Conservation (phyloP, 2,113 vertebrate species). For the Thamnophis sirtalis region DNA sequence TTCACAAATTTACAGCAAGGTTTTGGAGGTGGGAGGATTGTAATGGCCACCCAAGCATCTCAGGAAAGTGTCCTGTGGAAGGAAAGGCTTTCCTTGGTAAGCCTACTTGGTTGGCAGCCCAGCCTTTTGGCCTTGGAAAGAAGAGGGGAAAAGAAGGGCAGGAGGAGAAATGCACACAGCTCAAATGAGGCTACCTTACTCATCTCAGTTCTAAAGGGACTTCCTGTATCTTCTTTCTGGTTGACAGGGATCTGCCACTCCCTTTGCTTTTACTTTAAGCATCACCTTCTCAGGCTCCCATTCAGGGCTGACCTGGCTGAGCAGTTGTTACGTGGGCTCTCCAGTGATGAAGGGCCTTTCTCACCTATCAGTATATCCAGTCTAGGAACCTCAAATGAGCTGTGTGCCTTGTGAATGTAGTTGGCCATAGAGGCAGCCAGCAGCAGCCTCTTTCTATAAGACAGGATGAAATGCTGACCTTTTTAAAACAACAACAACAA, state of each 20-base stretch:
- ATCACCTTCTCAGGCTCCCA: neutral
- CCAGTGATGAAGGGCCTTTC: neutral
- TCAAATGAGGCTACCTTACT: neutral
- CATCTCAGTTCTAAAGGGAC: neutral
- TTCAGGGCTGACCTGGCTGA: neutral
- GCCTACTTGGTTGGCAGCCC: neutral
- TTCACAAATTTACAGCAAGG: neutral
- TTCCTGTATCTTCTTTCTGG: neutral
- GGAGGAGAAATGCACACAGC: neutral
- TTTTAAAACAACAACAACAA: neutral
- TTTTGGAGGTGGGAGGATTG: neutral
- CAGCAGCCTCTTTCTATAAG: conserved; percentile 31
- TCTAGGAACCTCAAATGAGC: neutral
- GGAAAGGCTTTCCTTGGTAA: neutral
- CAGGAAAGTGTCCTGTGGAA: neutral
- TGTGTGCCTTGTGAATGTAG: neutral
- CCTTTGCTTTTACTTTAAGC: neutral
- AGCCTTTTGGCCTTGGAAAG: neutral
- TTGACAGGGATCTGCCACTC: neutral
- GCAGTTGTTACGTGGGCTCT: neutral
- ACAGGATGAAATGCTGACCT: conserved; percentile 43
- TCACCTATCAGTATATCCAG: neutral
- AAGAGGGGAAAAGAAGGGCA: neutral
- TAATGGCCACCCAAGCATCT: neutral
- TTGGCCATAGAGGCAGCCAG: neutral